Base-by-base conservation (phyloP, 1,140 invertebrate genomes). In the Battus philenor region DNA sequence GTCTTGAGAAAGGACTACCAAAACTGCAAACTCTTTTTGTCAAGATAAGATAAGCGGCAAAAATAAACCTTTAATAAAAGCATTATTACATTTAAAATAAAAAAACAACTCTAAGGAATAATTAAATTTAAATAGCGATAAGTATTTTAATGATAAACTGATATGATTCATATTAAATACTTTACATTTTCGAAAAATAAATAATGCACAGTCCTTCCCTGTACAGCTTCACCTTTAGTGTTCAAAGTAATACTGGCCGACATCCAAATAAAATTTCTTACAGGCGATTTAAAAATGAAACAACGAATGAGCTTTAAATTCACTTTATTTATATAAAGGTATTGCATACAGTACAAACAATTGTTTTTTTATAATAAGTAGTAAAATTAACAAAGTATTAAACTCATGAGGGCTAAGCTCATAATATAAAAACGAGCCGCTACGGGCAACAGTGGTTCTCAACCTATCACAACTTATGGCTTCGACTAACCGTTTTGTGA, bases 301-400 rank as follows among this genome's bases (percentile, higher is more conserved):
- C 30, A 47, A 15, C 15, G 41, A 11, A 10, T 47, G 9, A 27
- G 13, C 9, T 58, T 50, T 45, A 53, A 60, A 47, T 50, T 51
- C 50, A 58, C 47, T 58, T 68, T 69, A 65, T 56, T 60, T 51
- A 48, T 68, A 68, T 63, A 44, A 59, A 63, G 63, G 47, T 58
- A 55, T 60, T 48, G 46, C 53, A 32, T 52, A 54, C 17, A 43
- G 44, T 47, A 67, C 47, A 60, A 59, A 59, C 47, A 52, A 47
- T 60, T 51, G n/a, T n/a, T n/a, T 9, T 36, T 22, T 47, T 51
- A 52, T 50, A 57, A 50, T 55, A 50, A 29, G 45, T 54, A 55
- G 45, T 59, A 54, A 50, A 59, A 54, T 60, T 39, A 62, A 53
- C 36, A 55, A 54, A 66, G 53, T 7, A 45, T 27, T 45, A 17